Conservation (phyloP, 2,113 vertebrate genomes). For the Puntigrus tetrazona region DNA sequence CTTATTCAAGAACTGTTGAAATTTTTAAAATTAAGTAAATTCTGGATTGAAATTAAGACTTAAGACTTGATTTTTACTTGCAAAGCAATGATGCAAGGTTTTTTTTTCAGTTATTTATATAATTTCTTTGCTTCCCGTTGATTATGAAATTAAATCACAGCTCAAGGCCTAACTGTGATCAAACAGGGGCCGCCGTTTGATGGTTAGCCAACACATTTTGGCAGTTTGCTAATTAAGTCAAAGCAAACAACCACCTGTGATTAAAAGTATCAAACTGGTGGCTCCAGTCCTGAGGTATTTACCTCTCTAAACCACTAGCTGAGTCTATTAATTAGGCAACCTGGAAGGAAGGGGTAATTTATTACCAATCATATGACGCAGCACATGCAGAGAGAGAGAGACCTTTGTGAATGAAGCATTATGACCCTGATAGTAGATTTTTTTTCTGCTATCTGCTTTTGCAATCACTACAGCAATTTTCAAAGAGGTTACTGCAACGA, state of each 20-base stretch:
- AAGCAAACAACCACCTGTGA: slow-evolving; percentile 36
- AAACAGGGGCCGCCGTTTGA: slow-evolving; percentile 10
- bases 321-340: slow-evolving; percentile 33
- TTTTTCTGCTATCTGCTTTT: not conserved
- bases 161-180: slow-evolving; percentile 38
- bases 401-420: not conserved
- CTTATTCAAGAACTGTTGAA: not conserved
- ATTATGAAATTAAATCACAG: slow-evolving; percentile 34
- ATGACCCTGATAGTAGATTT: not conserved
- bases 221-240: slow-evolving; percentile 33
- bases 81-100: not conserved
- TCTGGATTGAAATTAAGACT: not conserved
- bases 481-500: slow-evolving; percentile 2
- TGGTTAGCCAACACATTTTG: slow-evolving; percentile 27
- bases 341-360: not conserved
- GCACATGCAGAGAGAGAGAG: not conserved
- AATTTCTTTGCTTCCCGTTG: not conserved
- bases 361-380: not conserved
- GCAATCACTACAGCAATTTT: not conserved
- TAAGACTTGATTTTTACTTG: not conserved
- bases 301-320: slow-evolving; percentile 9
- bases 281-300: slow-evolving; percentile 31
- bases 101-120: not conserved
- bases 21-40: not conserved
- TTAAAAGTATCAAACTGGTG: slow-evolving; percentile 29